phyloP scores from a whole-genome alignment of 2,888 invertebrate genomes.

The Xylocampa areola region DNA sequence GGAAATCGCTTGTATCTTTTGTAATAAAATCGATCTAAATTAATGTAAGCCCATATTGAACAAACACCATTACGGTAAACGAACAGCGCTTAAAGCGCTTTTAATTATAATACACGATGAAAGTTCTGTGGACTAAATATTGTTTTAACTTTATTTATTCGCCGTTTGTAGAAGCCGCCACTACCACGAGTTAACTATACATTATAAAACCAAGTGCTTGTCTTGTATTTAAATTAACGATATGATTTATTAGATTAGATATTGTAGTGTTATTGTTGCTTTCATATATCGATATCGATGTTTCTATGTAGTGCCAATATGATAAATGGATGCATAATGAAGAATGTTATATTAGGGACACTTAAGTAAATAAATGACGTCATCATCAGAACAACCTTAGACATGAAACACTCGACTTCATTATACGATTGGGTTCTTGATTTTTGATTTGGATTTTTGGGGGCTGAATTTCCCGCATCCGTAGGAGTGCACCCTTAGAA shows the following conservation, averaged over 20 bases:
- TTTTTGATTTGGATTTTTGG: too few relatives aligned
- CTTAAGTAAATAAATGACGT: too few relatives aligned
- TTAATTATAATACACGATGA: conserved; percentile 19
- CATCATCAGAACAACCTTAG: too few relatives aligned
- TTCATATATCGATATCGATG: conserved; percentile 6
- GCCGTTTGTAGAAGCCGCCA: conserved; percentile 34
- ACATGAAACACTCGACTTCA: too few relatives aligned
- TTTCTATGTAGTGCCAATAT: too few relatives aligned
- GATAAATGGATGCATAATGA: background rate
- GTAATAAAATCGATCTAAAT: too few relatives aligned
- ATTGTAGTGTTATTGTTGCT: too few relatives aligned
- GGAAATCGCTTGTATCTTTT: too few relatives aligned
- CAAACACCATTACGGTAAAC: conserved; percentile 1
- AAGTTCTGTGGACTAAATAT: conserved; percentile 17
- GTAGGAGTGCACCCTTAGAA: too few relatives aligned
- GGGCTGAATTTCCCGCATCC: too few relatives aligned
- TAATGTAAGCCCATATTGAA: background rate
- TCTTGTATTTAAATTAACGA: conserved; percentile 8
- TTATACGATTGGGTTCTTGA: too few relatives aligned
- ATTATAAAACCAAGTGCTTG: conserved; percentile 11
- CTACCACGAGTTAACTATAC: conserved; percentile 9
- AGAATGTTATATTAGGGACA: too few relatives aligned
- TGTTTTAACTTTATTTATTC: conserved; percentile 35
- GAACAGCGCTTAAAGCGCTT: conserved; percentile 2
- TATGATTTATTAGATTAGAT: conserved; percentile 14